phyloP scores from a whole-genome alignment of 2,888 invertebrate genomes.

The Apamea epomidion region DNA sequence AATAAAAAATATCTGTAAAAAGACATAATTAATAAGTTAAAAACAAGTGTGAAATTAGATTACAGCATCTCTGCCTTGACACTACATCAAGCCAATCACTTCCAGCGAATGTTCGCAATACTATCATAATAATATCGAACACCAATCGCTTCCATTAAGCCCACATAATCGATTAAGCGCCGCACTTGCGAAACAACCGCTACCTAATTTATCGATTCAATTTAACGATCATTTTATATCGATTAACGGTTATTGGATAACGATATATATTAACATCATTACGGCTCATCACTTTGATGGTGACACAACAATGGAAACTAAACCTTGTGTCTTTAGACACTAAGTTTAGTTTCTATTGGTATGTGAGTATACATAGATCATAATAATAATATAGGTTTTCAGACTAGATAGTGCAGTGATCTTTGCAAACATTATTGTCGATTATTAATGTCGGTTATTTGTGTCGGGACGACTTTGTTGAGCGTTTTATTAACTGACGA shows the following conservation, averaged over 20 bases:
- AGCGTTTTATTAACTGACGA: slow-evolving; percentile 48
- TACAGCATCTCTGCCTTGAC: background rate
- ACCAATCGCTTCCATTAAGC: slow-evolving; percentile 47
- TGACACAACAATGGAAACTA: background rate
- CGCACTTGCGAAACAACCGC: slow-evolving; percentile 64
- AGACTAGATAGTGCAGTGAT: slow-evolving; percentile 43
- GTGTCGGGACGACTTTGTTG: slow-evolving; percentile 46
- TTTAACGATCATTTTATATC: slow-evolving; percentile 69
- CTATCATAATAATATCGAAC: slow-evolving; percentile 35
- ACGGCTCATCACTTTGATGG: slow-evolving; percentile 53
- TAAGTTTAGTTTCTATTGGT: slow-evolving; percentile 11
- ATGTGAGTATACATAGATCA: slow-evolving; percentile 16
- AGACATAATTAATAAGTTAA: background rate
- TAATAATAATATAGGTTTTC: slow-evolving; percentile 19
- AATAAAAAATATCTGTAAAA: background rate
- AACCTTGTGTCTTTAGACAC: background rate
- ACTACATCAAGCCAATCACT: slow-evolving; percentile 36
- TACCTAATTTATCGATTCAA: slow-evolving; percentile 67
- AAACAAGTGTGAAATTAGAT: slow-evolving; percentile 12
- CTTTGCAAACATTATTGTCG: slow-evolving; percentile 41
- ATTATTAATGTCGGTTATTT: slow-evolving; percentile 56
- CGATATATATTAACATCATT: slow-evolving; percentile 62
- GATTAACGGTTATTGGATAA: slow-evolving; percentile 66
- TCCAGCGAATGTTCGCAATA: slow-evolving; percentile 21
- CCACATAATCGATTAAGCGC: slow-evolving; percentile 62